Evolutionary conservation across 2,113 vertebrate genomes (phyloP), one percentile per base, ranked within the genome.

Genomic region (Spermophilus dauricus): DNA sequence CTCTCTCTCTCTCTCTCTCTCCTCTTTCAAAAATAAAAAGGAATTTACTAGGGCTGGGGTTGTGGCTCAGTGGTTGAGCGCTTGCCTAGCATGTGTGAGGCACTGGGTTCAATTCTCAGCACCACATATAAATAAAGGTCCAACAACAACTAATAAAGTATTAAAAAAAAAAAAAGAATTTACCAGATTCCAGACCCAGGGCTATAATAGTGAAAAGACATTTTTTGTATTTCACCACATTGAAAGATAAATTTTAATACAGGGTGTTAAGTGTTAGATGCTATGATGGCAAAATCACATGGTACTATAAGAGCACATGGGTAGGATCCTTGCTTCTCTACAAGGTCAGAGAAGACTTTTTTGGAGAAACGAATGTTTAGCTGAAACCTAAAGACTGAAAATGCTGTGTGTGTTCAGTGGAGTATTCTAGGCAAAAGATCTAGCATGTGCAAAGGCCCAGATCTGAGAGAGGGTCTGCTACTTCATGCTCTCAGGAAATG

Each of bases 361-460:
- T 58, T 91, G 11, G 42, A 95, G 65, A 96, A 88, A 91, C 81
- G 37, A 37, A 53, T 88, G 61, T 83, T 91, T 95, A 34, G 26
- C 58, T 94, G 78, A 93, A 45, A 81, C 78, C 63, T 92, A 24
- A 97, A 94, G 51, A 94, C 86, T 58, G 8, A 93, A 76, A 83
- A 93, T 24, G 37, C 63, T 30, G 14, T 84, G 14, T 6, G 32
- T 22, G 8, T 82, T 94, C 20, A 56, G 56, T 84, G 39, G 39
- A 94, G 22, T 85, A 37, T 92, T 89, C 80, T 85, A 48, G 48
- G 42, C 28, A 82, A 96, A 96, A 89, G 32, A 26, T 92, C 86
- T 9, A 73, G 37, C 61, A 83, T 56, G 39, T 95, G 13, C 87
- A 96, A 86, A 94, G 42, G 24, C 80, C 58, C 73, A 39, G 39